A percentile compares a stretch with the other conserved stretches of the same genome.
Conservation (phyloP, 2,797 vertebrate species). For the Pseudotriccus pelzelni region DNA sequence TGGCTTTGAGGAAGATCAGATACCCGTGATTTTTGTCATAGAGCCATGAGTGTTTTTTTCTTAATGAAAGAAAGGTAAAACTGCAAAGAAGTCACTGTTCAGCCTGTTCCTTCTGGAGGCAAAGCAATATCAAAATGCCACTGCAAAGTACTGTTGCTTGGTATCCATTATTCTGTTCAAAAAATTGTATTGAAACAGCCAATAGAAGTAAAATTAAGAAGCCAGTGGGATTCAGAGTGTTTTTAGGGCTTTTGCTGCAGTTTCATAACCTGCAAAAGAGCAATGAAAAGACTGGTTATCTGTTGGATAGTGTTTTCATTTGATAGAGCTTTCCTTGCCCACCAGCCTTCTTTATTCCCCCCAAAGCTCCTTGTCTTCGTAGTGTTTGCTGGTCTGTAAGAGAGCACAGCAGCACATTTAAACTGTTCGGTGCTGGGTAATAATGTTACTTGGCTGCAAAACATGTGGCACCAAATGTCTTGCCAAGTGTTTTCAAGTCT, state of each 20-base stretch:
- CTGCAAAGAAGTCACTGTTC: neutral
- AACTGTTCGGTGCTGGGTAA: neutral
- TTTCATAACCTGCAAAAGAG: neutral
- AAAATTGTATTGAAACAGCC: neutral
- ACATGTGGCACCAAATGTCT: neutral
- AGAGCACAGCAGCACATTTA: neutral
- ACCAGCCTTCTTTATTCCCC: neutral
- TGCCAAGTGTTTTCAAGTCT: neutral
- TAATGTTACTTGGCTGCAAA: neutral
- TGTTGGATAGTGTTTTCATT: neutral
- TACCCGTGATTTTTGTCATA: neutral
- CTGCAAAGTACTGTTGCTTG: neutral
- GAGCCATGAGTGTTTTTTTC: neutral
- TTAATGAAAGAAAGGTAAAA: neutral
- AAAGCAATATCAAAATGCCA: neutral
- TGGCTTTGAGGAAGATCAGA: neutral
- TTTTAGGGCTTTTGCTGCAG: neutral
- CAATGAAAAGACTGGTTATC: neutral
- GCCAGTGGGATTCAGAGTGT: neutral
- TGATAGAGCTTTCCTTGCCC: neutral
- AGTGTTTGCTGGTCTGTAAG: neutral
- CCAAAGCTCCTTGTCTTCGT: neutral
- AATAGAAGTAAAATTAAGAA: neutral
- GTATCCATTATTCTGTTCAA: neutral
- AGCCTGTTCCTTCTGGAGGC: neutral